Conservation (phyloP, 2,797 vertebrate genomes). For the Dallia pectoralis region DNA sequence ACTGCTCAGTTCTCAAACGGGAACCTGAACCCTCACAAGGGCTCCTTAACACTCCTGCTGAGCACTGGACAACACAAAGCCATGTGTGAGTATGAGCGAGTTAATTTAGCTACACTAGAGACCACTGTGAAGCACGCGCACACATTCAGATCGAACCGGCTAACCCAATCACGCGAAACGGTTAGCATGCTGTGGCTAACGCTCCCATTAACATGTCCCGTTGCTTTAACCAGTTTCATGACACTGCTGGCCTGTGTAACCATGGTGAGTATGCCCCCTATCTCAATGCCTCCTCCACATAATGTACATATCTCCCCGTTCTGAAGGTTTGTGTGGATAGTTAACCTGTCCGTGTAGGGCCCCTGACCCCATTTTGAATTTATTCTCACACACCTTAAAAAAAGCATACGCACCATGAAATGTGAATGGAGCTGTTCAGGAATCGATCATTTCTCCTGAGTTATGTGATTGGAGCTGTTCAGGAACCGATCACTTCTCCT, state of each 20-base stretch:
- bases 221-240: not conserved
- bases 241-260: conserved; percentile 4
- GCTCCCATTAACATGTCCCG: conserved; percentile 27
- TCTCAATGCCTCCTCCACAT: not conserved
- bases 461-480: conserved; percentile 32
- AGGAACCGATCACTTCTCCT: not conserved
- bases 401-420: not conserved
- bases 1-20: conserved; percentile 76
- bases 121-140: conserved; percentile 6
- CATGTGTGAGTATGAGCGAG: conserved; percentile 85
- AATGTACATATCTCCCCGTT: not conserved
- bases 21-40: conserved; percentile 58
- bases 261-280: not conserved
- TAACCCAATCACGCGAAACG: not conserved
- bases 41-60: conserved; percentile 64
- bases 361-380: conserved; percentile 10
- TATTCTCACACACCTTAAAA: not conserved
- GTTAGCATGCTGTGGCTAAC: not conserved
- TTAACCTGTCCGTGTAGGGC: not conserved
- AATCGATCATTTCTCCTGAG: not conserved
- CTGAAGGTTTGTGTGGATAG: not conserved
- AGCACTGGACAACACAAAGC: conserved; percentile 68
- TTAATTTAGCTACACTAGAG: conserved; percentile 37
- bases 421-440: not conserved
- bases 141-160: conserved; percentile 18